Percentiles rank a stretch among this genome's conserved stretches.
These are phyloP conservation scores for Cottoperca gobio DNA, from an alignment of 2,797 vertebrate species.

Conservation along the genomic window DNA sequence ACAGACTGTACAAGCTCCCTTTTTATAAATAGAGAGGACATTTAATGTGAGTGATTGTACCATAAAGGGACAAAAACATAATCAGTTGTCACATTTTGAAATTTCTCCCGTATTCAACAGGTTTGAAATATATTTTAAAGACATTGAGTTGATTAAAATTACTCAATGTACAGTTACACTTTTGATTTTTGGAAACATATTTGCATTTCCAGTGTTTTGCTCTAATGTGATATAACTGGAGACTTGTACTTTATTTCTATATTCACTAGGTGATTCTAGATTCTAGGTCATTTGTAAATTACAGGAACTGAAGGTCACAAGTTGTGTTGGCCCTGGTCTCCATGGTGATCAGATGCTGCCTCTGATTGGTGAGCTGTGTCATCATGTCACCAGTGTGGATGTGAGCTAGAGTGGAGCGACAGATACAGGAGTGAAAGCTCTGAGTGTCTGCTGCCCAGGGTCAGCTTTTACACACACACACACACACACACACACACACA, in stretches of 20 bases:
- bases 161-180: not conserved
- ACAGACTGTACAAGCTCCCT: not conserved
- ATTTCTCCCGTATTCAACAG: not conserved
- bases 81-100: not conserved
- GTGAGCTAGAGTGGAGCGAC: slow-evolving; percentile 79
- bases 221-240: not conserved
- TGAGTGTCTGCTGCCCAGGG: slow-evolving; percentile 58
- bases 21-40: not conserved
- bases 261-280: not conserved
- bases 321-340: slow-evolving; percentile 68
- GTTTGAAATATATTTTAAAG: not conserved
- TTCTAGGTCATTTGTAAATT: slow-evolving; percentile 6
- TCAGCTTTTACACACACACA: slow-evolving; percentile 43
- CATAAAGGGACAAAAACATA: not conserved
- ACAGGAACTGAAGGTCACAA: slow-evolving; percentile 77
- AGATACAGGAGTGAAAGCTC: slow-evolving; percentile 68
- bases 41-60: not conserved
- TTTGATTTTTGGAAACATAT: not conserved
- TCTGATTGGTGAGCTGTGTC: slow-evolving; percentile 65
- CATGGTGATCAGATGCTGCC: slow-evolving; percentile 68
- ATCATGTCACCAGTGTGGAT: slow-evolving; percentile 62
- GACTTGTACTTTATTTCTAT: not conserved
- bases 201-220: not conserved
- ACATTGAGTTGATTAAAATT: not conserved
- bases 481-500: slow-evolving; percentile 14